Conservation (phyloP, 2,888 invertebrate genomes). For the Neoitamus cyanurus region DNA sequence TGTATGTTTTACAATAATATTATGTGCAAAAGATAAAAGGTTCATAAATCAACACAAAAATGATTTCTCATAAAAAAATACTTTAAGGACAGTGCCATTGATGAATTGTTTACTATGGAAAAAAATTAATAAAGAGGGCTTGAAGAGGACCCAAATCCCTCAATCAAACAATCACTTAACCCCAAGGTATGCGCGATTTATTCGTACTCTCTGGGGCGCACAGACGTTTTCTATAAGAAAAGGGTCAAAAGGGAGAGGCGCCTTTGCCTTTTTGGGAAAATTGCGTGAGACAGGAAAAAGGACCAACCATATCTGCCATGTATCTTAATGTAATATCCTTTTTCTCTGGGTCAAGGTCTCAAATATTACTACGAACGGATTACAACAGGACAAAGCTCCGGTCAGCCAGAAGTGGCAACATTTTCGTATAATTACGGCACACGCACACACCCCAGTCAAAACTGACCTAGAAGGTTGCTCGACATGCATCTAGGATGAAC, state of each 20-base stretch:
- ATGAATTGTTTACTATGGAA: constrained; percentile 1
- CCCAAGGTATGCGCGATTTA: constrained; percentile 42
- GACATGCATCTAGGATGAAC: constrained; percentile 45
- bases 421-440: constrained; percentile 34
- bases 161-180: constrained; percentile 44
- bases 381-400: constrained; percentile 40
- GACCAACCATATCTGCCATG: constrained; percentile 28
- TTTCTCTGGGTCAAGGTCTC: constrained; percentile 51
- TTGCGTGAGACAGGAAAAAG: constrained; percentile 38
- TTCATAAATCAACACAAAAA: background rate
- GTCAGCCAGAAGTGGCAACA: constrained; percentile 31
- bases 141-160: constrained; percentile 27
- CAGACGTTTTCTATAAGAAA: constrained; percentile 30
- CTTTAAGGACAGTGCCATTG: background rate
- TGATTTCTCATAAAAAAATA: background rate
- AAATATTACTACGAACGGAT: constrained; percentile 49
- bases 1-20: background rate
- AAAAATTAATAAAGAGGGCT: constrained; percentile 24
- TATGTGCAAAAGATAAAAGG: background rate
- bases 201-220: constrained; percentile 31
- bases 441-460: constrained; percentile 14
- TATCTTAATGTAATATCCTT: constrained; percentile 46
- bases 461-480: constrained; percentile 42
- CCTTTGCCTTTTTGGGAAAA: constrained; percentile 30
- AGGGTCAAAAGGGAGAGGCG: constrained; percentile 40